These are phyloP conservation scores for Pseudorhiza aurosa DNA, from an alignment of 30 jellyfish, hydroid and myxozoan species.

Conservation along the genomic window DNA sequence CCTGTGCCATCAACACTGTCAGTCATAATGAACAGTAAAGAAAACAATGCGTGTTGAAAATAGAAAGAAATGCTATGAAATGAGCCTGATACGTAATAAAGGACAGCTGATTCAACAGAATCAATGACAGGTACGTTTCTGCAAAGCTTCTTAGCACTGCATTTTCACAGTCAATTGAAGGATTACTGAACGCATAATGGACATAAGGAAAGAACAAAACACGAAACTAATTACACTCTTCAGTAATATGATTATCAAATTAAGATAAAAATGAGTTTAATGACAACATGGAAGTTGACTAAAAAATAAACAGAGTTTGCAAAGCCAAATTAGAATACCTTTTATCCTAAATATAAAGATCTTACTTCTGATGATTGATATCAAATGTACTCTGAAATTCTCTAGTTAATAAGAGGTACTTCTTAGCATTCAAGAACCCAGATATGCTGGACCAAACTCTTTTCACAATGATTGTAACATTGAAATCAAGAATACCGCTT, in stretches of 20 bases:
- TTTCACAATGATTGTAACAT: too few relatives aligned
- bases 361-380: too few relatives aligned
- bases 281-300: not conserved
- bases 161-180: not conserved
- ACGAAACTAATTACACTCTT: not conserved
- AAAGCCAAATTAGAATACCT: too few relatives aligned
- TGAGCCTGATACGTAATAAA: not conserved
- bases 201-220: not conserved
- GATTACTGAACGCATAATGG: not conserved
- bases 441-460: too few relatives aligned
- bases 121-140: not conserved
- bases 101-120: not conserved
- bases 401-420: too few relatives aligned
- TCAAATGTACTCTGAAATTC: too few relatives aligned
- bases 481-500: too few relatives aligned
- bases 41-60: not conserved
- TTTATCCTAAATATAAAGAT: too few relatives aligned
- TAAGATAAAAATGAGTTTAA: not conserved
- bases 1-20: not conserved
- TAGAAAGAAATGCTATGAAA: not conserved
- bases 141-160: not conserved
- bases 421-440: too few relatives aligned
- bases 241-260: not conserved
- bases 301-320: too few relatives aligned
- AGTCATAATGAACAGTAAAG: not conserved